Evolutionary conservation across 2,113 vertebrate genomes (phyloP).

Genomic region (Mystacornis crossleyi): DNA sequence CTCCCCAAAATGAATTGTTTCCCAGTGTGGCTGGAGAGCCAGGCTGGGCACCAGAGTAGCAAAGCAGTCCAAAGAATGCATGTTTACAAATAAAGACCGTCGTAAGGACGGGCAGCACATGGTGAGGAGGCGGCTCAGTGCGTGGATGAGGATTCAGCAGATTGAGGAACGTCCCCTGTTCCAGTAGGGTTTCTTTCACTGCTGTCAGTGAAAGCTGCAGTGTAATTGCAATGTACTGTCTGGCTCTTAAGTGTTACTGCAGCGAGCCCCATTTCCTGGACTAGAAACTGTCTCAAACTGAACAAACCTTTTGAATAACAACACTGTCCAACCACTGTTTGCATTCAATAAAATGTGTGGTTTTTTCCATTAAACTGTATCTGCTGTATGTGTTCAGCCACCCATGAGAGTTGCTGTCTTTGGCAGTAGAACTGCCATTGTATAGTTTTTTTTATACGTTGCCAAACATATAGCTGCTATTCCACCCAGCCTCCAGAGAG

Average conservation of each 20-base stretch:
- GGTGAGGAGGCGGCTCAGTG: background rate
- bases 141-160: background rate
- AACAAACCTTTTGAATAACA: background rate
- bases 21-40: background rate
- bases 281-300: background rate
- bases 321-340: constrained; percentile 37
- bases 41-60: background rate
- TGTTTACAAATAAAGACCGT: constrained; percentile 2
- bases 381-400: background rate
- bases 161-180: background rate
- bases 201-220: background rate
- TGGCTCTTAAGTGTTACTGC: background rate
- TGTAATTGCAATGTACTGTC: background rate
- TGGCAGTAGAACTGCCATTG: background rate
- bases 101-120: background rate
- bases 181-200: background rate
- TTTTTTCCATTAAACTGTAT: background rate
- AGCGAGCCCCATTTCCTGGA: background rate
- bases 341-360: constrained; percentile 61
- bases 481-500: background rate
- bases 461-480: background rate
- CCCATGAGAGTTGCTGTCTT: background rate
- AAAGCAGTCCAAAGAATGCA: constrained; percentile 48
- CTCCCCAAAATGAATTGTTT: background rate
- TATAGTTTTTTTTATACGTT: background rate